Evolutionary conservation across 92 coral and sea anemone genomes (phyloP).

Genomic region (Epizoanthus rinbou): DNA sequence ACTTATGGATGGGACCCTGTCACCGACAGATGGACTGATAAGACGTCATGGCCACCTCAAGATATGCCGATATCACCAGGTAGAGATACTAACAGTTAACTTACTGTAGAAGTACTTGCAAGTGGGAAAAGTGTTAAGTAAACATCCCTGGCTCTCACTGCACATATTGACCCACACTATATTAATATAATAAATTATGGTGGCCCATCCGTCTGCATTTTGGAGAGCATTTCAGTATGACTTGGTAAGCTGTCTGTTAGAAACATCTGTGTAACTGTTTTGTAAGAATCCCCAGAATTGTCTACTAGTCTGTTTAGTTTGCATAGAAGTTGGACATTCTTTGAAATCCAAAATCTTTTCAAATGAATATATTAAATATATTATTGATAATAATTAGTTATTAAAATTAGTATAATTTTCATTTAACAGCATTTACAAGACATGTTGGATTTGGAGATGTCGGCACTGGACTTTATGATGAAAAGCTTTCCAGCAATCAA

Average conservation of each 20-base stretch:
- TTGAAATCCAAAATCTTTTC: background rate
- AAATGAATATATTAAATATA: background rate
- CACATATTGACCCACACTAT: no score
- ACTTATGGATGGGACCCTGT: slow-evolving; percentile 88
- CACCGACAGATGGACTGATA: slow-evolving; percentile 96
- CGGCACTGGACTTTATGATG: slow-evolving; percentile 94
- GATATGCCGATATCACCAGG: slow-evolving; percentile 99
- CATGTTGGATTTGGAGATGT: slow-evolving; percentile 94
- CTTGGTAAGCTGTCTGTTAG: no score
- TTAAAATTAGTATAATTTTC: background rate
- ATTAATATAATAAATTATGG: no score
- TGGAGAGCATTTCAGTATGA: no score
- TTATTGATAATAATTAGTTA: background rate
- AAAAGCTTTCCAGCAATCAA: slow-evolving; percentile 88
- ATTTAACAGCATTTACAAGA: slow-evolving; percentile 94
- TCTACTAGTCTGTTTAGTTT: background rate
- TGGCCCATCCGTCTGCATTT: no score
- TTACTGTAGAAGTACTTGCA: background rate
- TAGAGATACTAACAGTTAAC: slow-evolving; percentile 27
- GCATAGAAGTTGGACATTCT: background rate
- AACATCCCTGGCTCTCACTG: no score
- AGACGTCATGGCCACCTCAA: slow-evolving; percentile 97
- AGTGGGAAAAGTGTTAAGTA: background rate
- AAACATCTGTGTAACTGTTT: no score
- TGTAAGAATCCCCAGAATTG: no score